Base-by-base conservation (phyloP, 2,113 vertebrate genomes). In the Sitta europaea region DNA sequence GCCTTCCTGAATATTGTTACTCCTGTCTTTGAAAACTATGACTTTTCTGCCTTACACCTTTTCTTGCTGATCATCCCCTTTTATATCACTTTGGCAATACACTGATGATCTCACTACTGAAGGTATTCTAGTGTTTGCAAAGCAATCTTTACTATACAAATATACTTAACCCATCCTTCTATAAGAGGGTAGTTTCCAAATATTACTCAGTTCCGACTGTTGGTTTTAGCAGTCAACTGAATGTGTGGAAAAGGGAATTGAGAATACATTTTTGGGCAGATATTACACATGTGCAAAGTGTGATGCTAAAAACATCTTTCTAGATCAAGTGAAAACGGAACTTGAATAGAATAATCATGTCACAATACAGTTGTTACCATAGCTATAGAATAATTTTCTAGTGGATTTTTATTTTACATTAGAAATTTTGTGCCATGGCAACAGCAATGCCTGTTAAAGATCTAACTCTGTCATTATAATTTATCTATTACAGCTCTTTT, bases 371-470 rank as follows among this genome's bases (percentile, higher is more conserved):
- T 86, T 67, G 92, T 98, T 98, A 93, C 96, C 92, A 97, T 97
- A 97, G 93, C 92, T 97, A 88, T 97, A 85, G 62, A 94, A 93
- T 50, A 90, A 79, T 95, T 88, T 95, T 95, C 78, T 96, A 85
- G 57, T 65, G 93, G 78, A 73, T 94, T 95, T 98, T 96, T 96
- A 80, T 96, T 97, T 97, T 96, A 91, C 85, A 65, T 88, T 91
- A 78, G 78, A 76, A 96, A 85, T 65, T 65, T 87, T 83, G 94
- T 97, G 47, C 97, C 96, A 98, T 97, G 96, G 97, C 93, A 98
- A 98, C 98, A 94, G 65, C 85, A 94, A 36, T 79, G 83, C 72
- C 92, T 92, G 79, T 94, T 96, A 94, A 86, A 97, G 97, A 87
- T 91, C 73, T 86, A 91, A 84, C 31, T 78, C 73, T 65, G 70